Evolutionary conservation across 2,113 vertebrate genomes (phyloP).

Genomic region (Pseudopodoces humilis): DNA sequence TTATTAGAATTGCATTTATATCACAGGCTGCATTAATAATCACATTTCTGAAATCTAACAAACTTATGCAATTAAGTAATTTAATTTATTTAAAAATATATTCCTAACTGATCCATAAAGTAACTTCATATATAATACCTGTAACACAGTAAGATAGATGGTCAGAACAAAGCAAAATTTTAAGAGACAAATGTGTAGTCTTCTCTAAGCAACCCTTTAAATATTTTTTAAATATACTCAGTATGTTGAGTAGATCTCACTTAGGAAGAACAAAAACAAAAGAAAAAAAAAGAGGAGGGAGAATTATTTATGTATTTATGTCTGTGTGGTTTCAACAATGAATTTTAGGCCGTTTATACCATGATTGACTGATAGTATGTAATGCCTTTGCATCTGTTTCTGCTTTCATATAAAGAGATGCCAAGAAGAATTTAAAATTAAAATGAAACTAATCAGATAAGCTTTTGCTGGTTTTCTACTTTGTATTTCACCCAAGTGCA

Average conservation of each 20-base stretch:
- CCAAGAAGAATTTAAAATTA: constrained; percentile 17
- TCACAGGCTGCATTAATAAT: background rate
- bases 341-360: background rate
- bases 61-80: background rate
- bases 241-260: background rate
- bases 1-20: background rate
- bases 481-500: background rate
- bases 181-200: background rate
- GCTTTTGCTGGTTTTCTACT: background rate
- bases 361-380: background rate
- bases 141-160: background rate
- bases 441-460: background rate
- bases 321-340: background rate
- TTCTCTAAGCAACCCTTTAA: background rate
- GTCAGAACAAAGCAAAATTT: background rate
- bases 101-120: background rate
- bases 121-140: background rate
- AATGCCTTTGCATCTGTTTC: background rate
- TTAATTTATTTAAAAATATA: background rate
- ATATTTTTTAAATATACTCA: background rate
- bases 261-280: background rate
- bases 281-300: fast-evolving
- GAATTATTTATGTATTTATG: background rate
- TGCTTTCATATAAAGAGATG: background rate
- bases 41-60: background rate